These are phyloP conservation scores for Cephalopterus ornatus DNA, from an alignment of 2,113 vertebrate species.

Conservation along the genomic window DNA sequence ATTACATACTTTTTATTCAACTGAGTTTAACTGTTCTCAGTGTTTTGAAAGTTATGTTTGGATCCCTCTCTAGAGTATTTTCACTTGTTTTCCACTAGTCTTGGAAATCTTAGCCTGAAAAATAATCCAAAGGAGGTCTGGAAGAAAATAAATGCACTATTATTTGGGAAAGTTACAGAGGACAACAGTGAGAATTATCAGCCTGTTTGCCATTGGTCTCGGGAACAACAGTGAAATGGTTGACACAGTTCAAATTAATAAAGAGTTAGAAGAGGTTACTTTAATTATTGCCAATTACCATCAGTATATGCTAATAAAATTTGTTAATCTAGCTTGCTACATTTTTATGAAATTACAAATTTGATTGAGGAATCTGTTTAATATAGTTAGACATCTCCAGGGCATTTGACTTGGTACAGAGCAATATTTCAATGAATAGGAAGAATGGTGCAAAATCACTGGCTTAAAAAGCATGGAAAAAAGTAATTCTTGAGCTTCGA, in stretches of 20 bases:
- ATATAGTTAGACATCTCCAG: background rate
- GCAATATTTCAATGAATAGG: background rate
- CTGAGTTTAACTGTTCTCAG: background rate
- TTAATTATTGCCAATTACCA: background rate
- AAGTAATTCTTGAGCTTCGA: background rate
- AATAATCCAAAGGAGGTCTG: background rate
- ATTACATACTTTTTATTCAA: background rate
- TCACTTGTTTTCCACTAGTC: background rate
- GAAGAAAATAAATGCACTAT: background rate
- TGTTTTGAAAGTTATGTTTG: background rate
- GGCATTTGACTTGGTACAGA: background rate
- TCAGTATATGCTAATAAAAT: background rate
- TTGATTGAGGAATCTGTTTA: constrained; percentile 1
- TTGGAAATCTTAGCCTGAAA: background rate
- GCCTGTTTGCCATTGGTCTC: background rate
- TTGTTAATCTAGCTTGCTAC: background rate
- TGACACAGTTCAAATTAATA: background rate
- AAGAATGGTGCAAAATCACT: background rate
- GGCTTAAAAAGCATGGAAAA: background rate
- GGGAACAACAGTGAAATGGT: background rate
- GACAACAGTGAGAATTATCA: background rate
- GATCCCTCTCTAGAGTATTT: background rate
- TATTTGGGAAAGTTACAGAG: background rate
- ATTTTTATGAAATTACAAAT: constrained; percentile 5
- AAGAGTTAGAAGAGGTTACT: constrained; percentile 3